A percentile compares a stretch with the other conserved stretches of the same genome.
phyloP scores from a whole-genome alignment of 2,113 vertebrate species.

The Pseudois nayaur region DNA sequence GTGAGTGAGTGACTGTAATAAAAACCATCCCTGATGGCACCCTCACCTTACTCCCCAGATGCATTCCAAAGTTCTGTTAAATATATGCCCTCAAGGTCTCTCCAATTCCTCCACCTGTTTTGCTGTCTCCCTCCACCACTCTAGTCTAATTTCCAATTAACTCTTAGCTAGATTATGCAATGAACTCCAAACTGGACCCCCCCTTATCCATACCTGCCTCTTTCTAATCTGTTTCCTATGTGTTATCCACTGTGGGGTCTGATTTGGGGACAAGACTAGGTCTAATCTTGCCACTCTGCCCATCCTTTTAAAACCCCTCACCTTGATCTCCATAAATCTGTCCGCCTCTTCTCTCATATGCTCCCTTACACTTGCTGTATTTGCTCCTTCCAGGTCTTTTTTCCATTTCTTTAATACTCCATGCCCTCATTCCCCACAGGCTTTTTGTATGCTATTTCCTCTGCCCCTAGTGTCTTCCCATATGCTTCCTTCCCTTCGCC shows the following conservation, averaged over 20 bases:
- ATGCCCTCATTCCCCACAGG: background rate
- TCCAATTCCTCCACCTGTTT: background rate
- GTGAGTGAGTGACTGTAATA: background rate
- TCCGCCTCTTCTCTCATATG: background rate
- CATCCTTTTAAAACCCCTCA: background rate
- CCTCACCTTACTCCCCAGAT: background rate
- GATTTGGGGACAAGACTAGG: background rate
- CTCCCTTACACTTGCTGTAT: background rate
- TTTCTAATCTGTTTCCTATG: background rate
- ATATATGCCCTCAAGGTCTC: background rate
- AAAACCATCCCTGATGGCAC: background rate
- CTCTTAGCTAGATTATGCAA: background rate
- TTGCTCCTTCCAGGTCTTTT: background rate
- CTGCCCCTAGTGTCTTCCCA: background rate
- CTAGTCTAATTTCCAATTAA: background rate
- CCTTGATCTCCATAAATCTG: background rate
- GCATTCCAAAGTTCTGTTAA: background rate
- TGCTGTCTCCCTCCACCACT: background rate
- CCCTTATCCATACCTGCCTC: background rate
- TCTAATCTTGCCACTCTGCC: background rate
- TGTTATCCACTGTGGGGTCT: background rate
- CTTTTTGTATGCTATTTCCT: background rate
- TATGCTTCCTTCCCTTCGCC: background rate
- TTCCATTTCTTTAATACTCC: background rate
- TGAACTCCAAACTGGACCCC: background rate